These are phyloP conservation scores for Platysternon megacephalum DNA, from an alignment of 2,113 vertebrate species.

Conservation along the genomic window DNA sequence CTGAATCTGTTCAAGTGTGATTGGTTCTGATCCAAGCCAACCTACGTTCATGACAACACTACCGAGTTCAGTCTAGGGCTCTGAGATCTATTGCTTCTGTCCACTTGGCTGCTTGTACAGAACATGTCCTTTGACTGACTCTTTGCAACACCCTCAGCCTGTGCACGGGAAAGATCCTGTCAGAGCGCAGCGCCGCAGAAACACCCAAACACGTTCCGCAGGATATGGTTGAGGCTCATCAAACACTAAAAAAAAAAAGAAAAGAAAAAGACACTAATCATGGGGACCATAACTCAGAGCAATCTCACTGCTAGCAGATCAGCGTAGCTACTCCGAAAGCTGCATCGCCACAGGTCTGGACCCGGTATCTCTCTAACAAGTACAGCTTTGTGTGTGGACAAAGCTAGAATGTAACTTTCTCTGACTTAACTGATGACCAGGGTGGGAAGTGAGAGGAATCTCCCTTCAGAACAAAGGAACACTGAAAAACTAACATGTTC, in stretches of 20 bases:
- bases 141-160: background rate
- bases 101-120: background rate
- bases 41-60: background rate
- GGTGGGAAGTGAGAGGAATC: background rate
- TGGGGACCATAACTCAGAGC: background rate
- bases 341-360: background rate
- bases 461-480: background rate
- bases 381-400: background rate
- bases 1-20: background rate
- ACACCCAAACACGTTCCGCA: background rate
- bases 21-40: background rate
- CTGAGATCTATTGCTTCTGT: background rate
- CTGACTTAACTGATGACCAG: background rate
- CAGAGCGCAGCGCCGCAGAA: fast-evolving
- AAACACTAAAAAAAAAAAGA: background rate
- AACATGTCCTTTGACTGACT: background rate
- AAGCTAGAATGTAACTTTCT: background rate
- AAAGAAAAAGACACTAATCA: background rate
- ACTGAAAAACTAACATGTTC: background rate
- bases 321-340: background rate
- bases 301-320: background rate
- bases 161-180: background rate
- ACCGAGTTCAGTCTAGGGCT: background rate
- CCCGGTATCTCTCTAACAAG: background rate
- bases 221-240: fast-evolving